A percentile compares a stretch with the other conserved stretches of the same genome.
phyloP scores from a whole-genome alignment of 2,113 vertebrate species.

The Prolemur simus region DNA sequence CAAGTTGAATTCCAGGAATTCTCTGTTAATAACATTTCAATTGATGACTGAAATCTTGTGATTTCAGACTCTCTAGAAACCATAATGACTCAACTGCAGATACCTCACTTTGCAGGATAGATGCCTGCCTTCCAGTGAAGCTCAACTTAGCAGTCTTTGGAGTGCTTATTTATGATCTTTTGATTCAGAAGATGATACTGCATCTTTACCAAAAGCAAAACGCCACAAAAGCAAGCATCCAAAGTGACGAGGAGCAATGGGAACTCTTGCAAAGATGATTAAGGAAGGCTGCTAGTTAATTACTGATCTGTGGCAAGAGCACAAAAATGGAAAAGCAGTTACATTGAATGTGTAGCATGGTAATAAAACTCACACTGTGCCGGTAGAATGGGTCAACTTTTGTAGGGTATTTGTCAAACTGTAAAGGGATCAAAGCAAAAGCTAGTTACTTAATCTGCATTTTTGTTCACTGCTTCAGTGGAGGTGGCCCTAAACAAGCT shows the following conservation, averaged over 20 bases:
- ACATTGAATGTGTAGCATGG: constrained; percentile 78
- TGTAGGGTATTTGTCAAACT: constrained; percentile 99
- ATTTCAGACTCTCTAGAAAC: constrained; percentile 58
- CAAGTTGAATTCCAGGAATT: background rate
- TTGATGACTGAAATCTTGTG: constrained; percentile 20
- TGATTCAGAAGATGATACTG: constrained; percentile 84
- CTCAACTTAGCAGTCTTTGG: background rate
- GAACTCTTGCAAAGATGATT: constrained; percentile 80
- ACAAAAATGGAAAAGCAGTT: constrained; percentile 78
- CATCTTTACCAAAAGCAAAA: constrained; percentile 84
- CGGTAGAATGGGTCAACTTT: constrained; percentile 99
- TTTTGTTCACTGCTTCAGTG: constrained; percentile 25
- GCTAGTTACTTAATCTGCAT: constrained; percentile 84
- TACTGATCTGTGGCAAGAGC: constrained; percentile 76
- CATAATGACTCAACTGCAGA: background rate
- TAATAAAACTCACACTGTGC: constrained; percentile 96
- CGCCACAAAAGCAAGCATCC: constrained; percentile 81
- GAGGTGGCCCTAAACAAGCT: constrained; percentile 54
- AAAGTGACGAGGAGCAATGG: constrained; percentile 72
- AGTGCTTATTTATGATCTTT: constrained; percentile 78
- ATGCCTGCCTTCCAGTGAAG: constrained; percentile 51
- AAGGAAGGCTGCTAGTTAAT: constrained; percentile 72
- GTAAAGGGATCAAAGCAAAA: constrained; percentile 94
- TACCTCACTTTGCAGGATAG: background rate
- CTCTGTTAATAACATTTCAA: background rate